A percentile compares a stretch with the other conserved stretches of the same genome.
phyloP scores from a whole-genome alignment of 2,113 vertebrate species.

The Lathamus discolor region DNA sequence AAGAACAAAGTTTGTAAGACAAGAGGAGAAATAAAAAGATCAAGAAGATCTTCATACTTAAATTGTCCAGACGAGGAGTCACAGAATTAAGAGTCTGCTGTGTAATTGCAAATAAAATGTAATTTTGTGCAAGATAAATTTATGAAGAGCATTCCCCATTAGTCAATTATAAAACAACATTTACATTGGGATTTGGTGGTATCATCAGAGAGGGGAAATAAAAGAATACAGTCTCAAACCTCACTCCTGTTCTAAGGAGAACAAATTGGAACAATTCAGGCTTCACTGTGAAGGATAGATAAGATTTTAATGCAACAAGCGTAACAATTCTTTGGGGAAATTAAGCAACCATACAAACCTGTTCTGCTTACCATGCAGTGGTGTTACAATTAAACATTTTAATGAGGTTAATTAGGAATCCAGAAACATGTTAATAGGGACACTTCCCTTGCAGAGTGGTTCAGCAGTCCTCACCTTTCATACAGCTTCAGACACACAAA shows the following conservation, averaged over 20 bases:
- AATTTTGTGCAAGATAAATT: background rate
- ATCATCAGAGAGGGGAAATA: background rate
- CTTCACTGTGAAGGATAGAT: background rate
- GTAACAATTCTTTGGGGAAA: background rate
- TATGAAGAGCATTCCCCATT: background rate
- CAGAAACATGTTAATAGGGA: background rate
- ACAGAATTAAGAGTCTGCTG: background rate
- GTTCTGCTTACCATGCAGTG: background rate
- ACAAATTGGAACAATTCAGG: background rate
- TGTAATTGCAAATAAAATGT: background rate
- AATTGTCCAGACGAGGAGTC: background rate
- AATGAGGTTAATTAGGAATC: background rate
- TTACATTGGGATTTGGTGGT: background rate
- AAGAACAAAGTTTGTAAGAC: background rate
- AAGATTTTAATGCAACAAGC: background rate
- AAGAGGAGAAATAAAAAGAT: conserved; percentile 2
- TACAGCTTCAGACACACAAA: background rate
- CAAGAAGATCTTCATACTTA: background rate
- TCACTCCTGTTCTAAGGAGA: background rate
- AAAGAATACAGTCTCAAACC: background rate
- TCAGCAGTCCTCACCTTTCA: background rate
- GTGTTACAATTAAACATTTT: background rate
- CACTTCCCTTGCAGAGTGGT: background rate
- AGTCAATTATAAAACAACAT: background rate
- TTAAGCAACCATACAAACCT: background rate